Base-by-base conservation (phyloP, 2,113 vertebrate species). In the Microcebus murinus region DNA sequence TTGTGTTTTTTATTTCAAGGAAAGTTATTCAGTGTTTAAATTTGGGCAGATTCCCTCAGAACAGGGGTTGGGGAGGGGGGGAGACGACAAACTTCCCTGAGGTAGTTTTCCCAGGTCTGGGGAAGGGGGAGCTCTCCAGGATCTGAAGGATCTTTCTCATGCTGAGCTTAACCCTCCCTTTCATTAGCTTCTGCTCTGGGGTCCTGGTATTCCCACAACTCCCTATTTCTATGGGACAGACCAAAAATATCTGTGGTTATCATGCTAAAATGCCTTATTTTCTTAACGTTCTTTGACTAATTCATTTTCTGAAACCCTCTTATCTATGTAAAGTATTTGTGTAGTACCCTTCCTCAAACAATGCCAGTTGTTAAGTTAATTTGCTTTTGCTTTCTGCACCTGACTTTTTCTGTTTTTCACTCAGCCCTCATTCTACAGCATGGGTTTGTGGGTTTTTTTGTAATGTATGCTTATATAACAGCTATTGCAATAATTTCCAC, bases 251-350 rank as follows among this genome's bases (percentile, higher is more conserved):
- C 29, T 80, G 36, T 25, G 12, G 52, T 39, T 71, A 50, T 48
- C 52, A 52, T 52, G 6, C 3, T 63, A 57, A 89, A 87, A 82
- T 70, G 36, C 21, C 45, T 87, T 65, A 57, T 42, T 83, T 71
- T 87, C 39, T n/a, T 68, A 76, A 63, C 63, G 18, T 57, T 89
- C 27, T 52, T 76, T 87, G 45, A 48, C 17, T 20, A 42, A 83
- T 36, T 92, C 23, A 14, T 87, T 90, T 77, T 90, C 88, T 93
- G 63, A 94, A 63, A 67, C 34, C 10, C 73, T 88, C 50, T 91
- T 39, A 67, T n/a, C 45, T 61, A 0, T 0, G 0, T 67, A 27
- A 36, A 63, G 21, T 52, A 67, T 68, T 55, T 61, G 29, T 57
- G 14, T 21, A 45, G 68, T 25, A 23, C 17, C 48, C 76, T 81